phyloP scores from a whole-genome alignment of 1,140 invertebrate genomes.

The Papilio machaon region DNA sequence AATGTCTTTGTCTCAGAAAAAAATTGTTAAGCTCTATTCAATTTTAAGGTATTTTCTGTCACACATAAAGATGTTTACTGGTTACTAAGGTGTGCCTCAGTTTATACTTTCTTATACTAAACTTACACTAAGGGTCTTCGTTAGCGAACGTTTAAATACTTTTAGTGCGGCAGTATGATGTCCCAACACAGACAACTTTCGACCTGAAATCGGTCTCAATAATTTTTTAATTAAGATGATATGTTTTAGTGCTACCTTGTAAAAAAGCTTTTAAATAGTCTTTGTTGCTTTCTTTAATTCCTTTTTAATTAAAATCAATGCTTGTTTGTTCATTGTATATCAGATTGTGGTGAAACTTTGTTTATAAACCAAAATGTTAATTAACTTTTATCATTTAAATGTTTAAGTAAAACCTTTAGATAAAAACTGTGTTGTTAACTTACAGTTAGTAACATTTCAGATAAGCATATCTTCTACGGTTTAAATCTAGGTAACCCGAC shows the following conservation, averaged over 20 bases:
- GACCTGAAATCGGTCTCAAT: no score
- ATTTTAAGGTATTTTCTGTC: background rate
- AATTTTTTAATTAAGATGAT: no score
- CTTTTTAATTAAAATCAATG: no score
- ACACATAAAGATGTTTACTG: background rate
- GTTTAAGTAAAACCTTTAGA: no score
- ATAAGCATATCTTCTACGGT: background rate
- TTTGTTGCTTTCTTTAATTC: no score
- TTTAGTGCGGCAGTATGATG: no score
- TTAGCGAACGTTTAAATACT: background rate
- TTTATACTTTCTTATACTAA: background rate
- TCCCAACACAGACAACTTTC: background rate
- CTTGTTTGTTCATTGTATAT: no score
- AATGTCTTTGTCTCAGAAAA: background rate
- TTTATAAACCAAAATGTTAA: no score
- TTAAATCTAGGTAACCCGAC: background rate
- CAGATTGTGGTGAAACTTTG: background rate
- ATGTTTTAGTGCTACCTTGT: no score
- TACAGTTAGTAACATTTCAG: background rate
- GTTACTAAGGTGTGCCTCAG: background rate
- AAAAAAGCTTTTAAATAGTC: no score
- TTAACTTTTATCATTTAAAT: no score
- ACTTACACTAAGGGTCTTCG: background rate
- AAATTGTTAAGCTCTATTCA: background rate
- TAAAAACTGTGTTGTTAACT: no score